Evolutionary conservation across 2,797 vertebrate species (phyloP), one percentile per base, ranked within the genome.

Genomic region (Streptopelia turtur): DNA sequence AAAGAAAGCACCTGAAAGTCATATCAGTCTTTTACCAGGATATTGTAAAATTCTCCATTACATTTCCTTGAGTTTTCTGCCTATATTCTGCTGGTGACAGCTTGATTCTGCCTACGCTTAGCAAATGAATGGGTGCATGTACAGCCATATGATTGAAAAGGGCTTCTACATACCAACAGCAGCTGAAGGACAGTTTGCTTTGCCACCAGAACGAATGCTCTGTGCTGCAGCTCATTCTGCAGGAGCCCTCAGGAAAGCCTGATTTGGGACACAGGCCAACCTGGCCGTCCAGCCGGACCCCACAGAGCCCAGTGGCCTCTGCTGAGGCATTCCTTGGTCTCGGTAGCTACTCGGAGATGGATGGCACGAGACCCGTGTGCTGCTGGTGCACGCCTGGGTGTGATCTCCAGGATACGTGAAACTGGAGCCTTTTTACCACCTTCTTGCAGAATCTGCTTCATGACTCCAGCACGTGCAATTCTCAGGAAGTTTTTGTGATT

Each of bases 401-500:
- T 31, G 21, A 86, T 81, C 78, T 71, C 80, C 45, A 53, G 75
- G 47, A 92, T 60, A 12, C 16, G 49, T 60, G 63, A 88, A 84
- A 25, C 55, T 28, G 6, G 10, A 52, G 45, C 45, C 27, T 63
- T 93, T 83, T 64, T 39, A 72, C 33, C 66, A 91, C 28, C 20
- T 41, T 45, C 4, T 2, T 82, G 41, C 37, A 90, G 43, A 82
- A 75, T 28, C 81, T 18, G 65, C 50, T 75, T 52, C n/a, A 37
- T 13, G 25, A 95, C 72, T 79, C 75, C 33, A 89, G 92, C 55
- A 91, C 41, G 57, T 86, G 28, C 60, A 74, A 83, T 21, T 77
- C 56, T 83, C 22, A 64, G 68, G 89, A 98, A 83, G 25, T 83
- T 87, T 84, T 55, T 69, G 53, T 83, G 88, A 92, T 87, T 96